Base-by-base conservation (phyloP, 2,113 vertebrate genomes). In the Odontesthes bonariensis region DNA sequence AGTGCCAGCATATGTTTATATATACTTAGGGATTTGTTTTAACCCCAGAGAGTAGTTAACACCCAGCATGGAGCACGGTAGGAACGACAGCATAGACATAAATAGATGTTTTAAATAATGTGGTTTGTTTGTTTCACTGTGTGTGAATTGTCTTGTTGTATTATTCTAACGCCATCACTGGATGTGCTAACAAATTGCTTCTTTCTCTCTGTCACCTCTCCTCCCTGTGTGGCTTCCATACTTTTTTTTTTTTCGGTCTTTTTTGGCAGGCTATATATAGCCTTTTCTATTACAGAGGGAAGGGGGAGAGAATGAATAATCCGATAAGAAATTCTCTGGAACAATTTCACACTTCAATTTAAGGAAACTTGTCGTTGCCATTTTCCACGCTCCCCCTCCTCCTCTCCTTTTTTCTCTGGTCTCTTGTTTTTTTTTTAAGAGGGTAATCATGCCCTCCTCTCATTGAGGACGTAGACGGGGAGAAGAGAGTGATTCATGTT, bases 291-390 rank as follows among this genome's bases (percentile, higher is more conserved):
- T 81, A 79, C 9, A 8, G 69, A 69, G 58, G n/a, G 27, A 81
- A 72, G 68, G n/a, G 74, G 71, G 75, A 83, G 58, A 82, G 71
- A 84, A 75, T 32, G 77, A 89, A 68, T 91, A 88, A 88, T 88
- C 80, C 61, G 67, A 85, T 89, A 86, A 87, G 75, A 91, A n/a
- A 83, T 89, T 85, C 58, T 88, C 86, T 61, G 81, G 71, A 88
- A 87, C 81, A 89, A 89, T 91, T 92, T 91, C 91, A 91, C 87
- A 93, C 84, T 84, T 84, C 27, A 32, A 75, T 92, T 89, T 81
- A 77, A 77, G 55, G 75, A 87, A 90, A 90, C 82, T 82, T 84
- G 85, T 81, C 64, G 7, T 55, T 69, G 65, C 75, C 49, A 77
- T 86, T 91, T 79, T 81, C 67, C 85, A 81, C 38, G 38, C 82